Base-by-base conservation (phyloP, 2,888 invertebrate species). In the Meta bourneti region DNA sequence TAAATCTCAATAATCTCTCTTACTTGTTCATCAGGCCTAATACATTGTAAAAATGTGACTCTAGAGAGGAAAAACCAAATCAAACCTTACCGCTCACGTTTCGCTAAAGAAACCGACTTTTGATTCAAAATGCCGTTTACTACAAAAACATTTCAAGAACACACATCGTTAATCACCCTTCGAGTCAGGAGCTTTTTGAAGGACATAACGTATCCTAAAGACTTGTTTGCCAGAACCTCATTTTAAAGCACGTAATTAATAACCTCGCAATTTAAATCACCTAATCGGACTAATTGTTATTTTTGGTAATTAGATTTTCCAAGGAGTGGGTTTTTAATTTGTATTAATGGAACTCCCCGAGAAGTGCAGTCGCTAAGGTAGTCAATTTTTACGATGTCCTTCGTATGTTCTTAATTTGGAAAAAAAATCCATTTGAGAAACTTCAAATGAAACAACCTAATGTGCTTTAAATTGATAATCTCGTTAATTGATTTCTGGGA, bases 281-380 rank as follows among this genome's bases (percentile, higher is more conserved):
- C 11, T 87, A 87, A 87, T 87, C 87, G 87, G 70, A 78, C 79
- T 87, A 87, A 87, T 79, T 51, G 71, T 72, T 87, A 79, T 80
- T 72, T 71, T 71, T 16, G 9, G 71, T 87, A 87, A 87, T 87
- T 87, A 79, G 87, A 87, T 87, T 87, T 87, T 52, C 70, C 72
- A 72, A 79, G 34, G 71, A 71, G 52, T 16, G 49, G 19, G 48
- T 87, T 87, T 87, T 79, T 87, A 79, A 87, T 87, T 87, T 87
- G 20, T 87, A 71, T 87, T 87, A 79, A 70, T 79, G 79, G 70
- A 61, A n/a, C 71, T 87, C 71, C 20, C 69, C 13, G 52, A 74
- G 49, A 54, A 72, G 34, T 34, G 1, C 34, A 34, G 34, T 34
- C 1, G 34, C 34, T 34, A 1, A n/a, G 54, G 72, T 34, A 83